These are phyloP conservation scores for Urophycis tenuis DNA, from an alignment of 2,797 vertebrate genomes.

Conservation along the genomic window DNA sequence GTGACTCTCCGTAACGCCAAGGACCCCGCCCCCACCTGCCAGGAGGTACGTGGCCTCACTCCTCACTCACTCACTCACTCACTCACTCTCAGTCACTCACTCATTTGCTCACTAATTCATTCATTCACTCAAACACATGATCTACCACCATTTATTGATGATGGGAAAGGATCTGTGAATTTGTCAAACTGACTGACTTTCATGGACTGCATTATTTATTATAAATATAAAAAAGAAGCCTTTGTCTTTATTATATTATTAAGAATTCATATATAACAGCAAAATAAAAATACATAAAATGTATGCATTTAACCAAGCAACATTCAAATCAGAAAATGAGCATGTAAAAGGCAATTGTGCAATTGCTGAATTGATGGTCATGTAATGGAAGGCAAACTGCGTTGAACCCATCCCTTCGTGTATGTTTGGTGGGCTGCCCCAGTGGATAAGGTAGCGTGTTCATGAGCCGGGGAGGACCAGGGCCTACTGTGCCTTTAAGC, in stretches of 20 bases:
- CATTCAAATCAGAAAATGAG: neutral
- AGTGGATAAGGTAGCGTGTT: neutral
- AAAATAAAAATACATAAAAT: neutral
- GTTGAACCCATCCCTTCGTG: neutral
- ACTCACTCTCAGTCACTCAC: neutral
- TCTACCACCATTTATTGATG: neutral
- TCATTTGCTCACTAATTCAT: neutral
- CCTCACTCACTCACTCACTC: neutral
- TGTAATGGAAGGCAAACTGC: neutral
- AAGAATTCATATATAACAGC: neutral
- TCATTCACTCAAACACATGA: neutral
- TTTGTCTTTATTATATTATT: neutral
- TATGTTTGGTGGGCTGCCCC: neutral
- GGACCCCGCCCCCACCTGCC: conserved; percentile 79
- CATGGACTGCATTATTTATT: neutral
- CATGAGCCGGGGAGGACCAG: neutral
- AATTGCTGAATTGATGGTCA: neutral
- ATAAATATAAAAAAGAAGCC: neutral
- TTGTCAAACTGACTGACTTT: neutral
- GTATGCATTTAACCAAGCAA: neutral
- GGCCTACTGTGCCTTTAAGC: neutral
- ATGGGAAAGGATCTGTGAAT: neutral
- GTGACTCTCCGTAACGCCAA: conserved; percentile 75
- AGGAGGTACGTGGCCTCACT: conserved; percentile 82
- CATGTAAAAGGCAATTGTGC: neutral